A percentile compares a stretch with the other conserved stretches of the same genome.
Evolutionary conservation across 92 coral and sea anemone species (phyloP).

Genomic region (Palythoa grandis): DNA sequence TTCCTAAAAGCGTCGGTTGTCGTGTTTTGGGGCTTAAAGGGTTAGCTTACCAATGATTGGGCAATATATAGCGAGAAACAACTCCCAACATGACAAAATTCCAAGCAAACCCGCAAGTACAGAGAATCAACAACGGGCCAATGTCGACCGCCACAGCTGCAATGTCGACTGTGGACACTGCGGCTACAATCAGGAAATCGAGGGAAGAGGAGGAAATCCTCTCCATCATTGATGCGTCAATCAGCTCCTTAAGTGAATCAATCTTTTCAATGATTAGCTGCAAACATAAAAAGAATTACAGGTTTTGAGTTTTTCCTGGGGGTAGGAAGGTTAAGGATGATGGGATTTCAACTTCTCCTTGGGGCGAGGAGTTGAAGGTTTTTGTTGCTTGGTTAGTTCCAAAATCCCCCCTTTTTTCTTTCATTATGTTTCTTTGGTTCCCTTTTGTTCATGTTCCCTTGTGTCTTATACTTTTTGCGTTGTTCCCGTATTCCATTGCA

Average conservation of each 20-base stretch:
- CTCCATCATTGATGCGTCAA: conserved; percentile 86
- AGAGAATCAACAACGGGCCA: conserved; percentile 75
- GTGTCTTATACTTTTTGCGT: no score
- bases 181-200: conserved; percentile 83
- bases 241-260: conserved; percentile 65
- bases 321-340: background rate
- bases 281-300: background rate
- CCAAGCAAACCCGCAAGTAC: conserved; percentile 78
- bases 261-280: conserved; percentile 76
- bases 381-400: background rate
- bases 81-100: conserved; percentile 76
- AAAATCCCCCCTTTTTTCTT: background rate
- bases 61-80: conserved; percentile 69
- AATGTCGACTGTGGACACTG: conserved; percentile 76
- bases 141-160: conserved; percentile 79
- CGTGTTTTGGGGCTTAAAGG: background rate
- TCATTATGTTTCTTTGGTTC: background rate
- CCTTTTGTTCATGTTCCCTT: no score
- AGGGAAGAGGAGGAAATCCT: conserved; percentile 77
- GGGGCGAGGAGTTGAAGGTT: background rate
- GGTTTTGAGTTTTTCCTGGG: background rate
- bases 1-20: no score
- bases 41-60: conserved; percentile 69
- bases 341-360: no score
- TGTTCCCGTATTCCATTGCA: no score